Evolutionary conservation across 2,888 invertebrate genomes (phyloP), one percentile per base, ranked within the genome.

Genomic region (Euphydryas editha): DNA sequence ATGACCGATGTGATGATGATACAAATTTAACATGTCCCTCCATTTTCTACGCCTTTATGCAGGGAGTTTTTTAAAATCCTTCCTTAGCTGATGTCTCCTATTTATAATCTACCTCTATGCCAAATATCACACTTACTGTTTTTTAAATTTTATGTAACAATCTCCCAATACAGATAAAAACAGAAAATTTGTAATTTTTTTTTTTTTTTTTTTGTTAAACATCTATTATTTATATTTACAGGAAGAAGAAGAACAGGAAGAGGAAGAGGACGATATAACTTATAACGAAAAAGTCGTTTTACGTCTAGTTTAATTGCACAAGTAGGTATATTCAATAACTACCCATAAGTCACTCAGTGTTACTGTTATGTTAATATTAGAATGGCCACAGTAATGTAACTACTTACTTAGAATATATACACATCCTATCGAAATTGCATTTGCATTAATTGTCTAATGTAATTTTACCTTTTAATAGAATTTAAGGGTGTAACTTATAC

Each of bases 251-350:
- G 73, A 77, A 18, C 72, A 72, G 0, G 82, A 77, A 7, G 78
- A 76, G 0, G 78, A 76, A 0, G 79, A 80, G 2, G 81, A 79
- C 17, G 79, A 76, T n/a, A 72, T 74, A 2, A 71, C 57, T n/a
- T 82, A 72, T 18, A 76, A 75, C 20, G 77, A 82, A 0, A 81
- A 81, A 64, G 76, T 84, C 42, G 81, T 83, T 3, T 62, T 84
- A 58, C 80, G 73, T 59, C 57, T 84, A 65, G 81, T 79, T 58
- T 83, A 82, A 73, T 37, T 49, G 49, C 68, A 59, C 13, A 39
- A 37, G 44, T 15, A 54, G 42, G 17, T 54, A 58, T 51, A 44
- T 39, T 58, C 62, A n/a, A 66, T 49, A 58, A n/a, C 44, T 57
- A 47, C 56, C 59, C 47, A 21, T 62, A 67, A 17, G n/a, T 57